Evolutionary conservation across 2,113 vertebrate species (phyloP).

Genomic region (Dasyprocta punctata): DNA sequence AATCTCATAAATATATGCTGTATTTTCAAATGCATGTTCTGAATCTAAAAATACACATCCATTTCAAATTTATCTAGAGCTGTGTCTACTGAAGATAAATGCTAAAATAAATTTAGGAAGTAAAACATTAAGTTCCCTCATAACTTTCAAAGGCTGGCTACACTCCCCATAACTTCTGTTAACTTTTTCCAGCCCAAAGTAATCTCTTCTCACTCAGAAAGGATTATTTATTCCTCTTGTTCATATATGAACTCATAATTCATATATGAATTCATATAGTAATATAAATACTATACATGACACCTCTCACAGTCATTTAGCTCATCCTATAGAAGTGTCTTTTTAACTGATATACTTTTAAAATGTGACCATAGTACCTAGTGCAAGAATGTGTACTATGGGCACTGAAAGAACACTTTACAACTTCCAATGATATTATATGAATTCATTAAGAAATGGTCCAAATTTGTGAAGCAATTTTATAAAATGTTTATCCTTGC

Average conservation of each 20-base stretch:
- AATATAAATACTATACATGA: background rate
- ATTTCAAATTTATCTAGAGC: constrained; percentile 50
- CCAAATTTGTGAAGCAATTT: background rate
- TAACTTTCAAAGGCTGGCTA: constrained; percentile 35
- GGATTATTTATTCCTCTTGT: background rate
- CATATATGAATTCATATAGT: background rate
- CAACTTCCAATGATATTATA: background rate
- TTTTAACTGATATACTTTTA: background rate
- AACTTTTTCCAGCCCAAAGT: background rate
- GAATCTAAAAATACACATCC: constrained; percentile 41
- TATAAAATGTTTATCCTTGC: background rate
- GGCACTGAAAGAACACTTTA: background rate
- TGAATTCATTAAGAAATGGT: constrained; percentile 5
- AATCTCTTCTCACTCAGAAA: background rate
- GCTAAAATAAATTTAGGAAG: background rate
- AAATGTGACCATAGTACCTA: background rate
- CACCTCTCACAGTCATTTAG: background rate
- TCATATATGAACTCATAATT: background rate
- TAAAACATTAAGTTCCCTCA: background rate
- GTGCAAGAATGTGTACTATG: background rate
- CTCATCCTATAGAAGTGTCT: background rate
- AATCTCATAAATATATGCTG: constrained; percentile 42
- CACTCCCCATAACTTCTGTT: background rate
- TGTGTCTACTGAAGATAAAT: constrained; percentile 3
- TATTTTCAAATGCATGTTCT: constrained; percentile 48